Percentiles rank a stretch among this genome's conserved stretches.
phyloP scores from a whole-genome alignment of 2,113 vertebrate genomes.

The Hoplias malabaricus region DNA sequence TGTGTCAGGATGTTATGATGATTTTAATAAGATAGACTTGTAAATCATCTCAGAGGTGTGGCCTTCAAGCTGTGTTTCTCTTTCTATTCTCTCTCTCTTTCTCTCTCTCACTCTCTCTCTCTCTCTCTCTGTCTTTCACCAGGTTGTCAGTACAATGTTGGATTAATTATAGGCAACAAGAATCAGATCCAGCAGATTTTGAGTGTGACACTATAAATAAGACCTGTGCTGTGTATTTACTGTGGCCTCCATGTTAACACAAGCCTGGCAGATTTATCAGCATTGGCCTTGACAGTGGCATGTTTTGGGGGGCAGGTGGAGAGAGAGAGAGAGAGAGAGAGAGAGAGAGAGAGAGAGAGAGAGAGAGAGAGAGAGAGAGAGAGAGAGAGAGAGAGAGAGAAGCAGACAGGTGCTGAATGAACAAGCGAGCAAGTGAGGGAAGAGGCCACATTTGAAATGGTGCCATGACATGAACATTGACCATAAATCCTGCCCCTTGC shows the following conservation, averaged over 20 bases:
- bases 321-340: background rate
- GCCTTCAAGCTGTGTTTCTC: conserved; percentile 41
- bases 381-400: conserved; percentile 10
- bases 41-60: conserved; percentile 65
- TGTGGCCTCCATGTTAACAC: conserved; percentile 68
- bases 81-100: background rate
- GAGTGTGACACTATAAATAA: conserved; percentile 76
- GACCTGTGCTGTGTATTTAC: conserved; percentile 53
- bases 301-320: conserved; percentile 74
- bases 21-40: conserved; percentile 58
- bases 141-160: conserved; percentile 58
- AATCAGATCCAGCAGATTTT: conserved; percentile 69
- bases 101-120: conserved; percentile 34
- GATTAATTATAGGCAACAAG: conserved; percentile 68
- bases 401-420: conserved; percentile 70
- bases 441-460: conserved; percentile 71
- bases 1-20: conserved; percentile 56
- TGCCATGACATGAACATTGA: conserved; percentile 77
- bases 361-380: background rate
- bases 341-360: background rate
- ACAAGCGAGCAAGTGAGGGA: conserved; percentile 47
- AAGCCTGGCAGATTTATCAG: conserved; percentile 77
- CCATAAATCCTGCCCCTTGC: conserved; percentile 74
- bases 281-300: conserved; percentile 63
- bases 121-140: conserved; percentile 34